These are phyloP conservation scores for Isaurus tuberculatus DNA, from an alignment of 92 coral and sea anemone species.

Conservation along the genomic window DNA sequence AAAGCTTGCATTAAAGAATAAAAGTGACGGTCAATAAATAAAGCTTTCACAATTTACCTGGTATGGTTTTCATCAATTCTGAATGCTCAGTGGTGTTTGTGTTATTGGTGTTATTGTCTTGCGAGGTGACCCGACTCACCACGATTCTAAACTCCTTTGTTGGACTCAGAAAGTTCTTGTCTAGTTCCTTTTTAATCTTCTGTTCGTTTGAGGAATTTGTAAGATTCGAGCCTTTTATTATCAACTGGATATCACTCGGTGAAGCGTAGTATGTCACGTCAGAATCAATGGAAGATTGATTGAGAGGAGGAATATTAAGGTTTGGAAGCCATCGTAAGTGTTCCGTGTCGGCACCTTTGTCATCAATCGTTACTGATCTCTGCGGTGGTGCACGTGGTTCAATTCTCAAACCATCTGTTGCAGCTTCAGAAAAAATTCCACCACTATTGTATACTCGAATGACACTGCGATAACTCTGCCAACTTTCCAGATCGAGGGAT, in stretches of 20 bases:
- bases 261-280: conserved; percentile 74
- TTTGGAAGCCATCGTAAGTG: conserved; percentile 83
- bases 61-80: conserved; percentile 60
- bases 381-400: conserved; percentile 81
- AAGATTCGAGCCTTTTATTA: conserved; percentile 52
- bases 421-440: conserved; percentile 70
- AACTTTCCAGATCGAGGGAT: conserved; percentile 63
- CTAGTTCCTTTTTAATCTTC: conserved; percentile 49
- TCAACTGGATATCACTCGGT: conserved; percentile 63
- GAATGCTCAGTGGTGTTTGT: conserved; percentile 65
- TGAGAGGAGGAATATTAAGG: conserved; percentile 69
- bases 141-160: conserved; percentile 74
- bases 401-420: conserved; percentile 83
- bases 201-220: conserved; percentile 50
- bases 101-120: conserved; percentile 80
- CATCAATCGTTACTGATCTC: conserved; percentile 62
- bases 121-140: conserved; percentile 83
- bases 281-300: conserved; percentile 63
- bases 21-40: no score
- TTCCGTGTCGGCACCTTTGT: conserved; percentile 77
- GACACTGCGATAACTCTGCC: conserved; percentile 84
- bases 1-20: no score
- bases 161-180: conserved; percentile 71
- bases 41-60: conserved; percentile 35
- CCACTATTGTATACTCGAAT: conserved; percentile 84